Conservation (phyloP, 1,140 invertebrate genomes). For the Yoshiicerus persimilis region DNA sequence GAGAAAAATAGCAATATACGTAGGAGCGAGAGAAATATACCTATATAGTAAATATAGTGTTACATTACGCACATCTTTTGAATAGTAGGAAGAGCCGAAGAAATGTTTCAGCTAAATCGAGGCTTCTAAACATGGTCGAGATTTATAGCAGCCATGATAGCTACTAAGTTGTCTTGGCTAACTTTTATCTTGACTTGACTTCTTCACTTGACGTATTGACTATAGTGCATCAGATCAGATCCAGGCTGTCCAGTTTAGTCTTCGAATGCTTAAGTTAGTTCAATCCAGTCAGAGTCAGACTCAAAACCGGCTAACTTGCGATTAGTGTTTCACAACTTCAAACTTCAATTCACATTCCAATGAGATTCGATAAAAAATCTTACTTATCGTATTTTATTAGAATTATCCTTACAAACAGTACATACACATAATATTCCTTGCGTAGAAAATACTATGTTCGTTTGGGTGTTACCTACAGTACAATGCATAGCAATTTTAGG, state of each 20-base stretch:
- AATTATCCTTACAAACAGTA: not conserved
- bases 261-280: not conserved
- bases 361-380: not conserved
- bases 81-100: not conserved
- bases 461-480: not conserved
- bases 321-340: not conserved
- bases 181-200: not conserved
- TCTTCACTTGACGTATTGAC: not conserved
- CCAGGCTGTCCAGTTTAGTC: not conserved
- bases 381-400: not conserved
- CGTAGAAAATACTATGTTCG: not conserved
- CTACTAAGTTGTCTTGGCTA: not conserved
- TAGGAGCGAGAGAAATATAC: too few species aligned
- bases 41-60: not conserved
- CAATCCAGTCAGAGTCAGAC: not conserved
- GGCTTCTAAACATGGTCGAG: not conserved
- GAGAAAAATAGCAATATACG: too few species aligned
- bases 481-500: not conserved
- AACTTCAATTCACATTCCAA: not conserved
- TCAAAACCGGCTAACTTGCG: not conserved
- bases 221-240: not conserved
- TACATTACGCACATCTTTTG: not conserved
- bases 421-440: not conserved
- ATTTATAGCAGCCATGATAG: not conserved
- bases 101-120: not conserved